Base-by-base conservation (phyloP, 2,113 vertebrate species). In the Chlorocebus sabaeus region DNA sequence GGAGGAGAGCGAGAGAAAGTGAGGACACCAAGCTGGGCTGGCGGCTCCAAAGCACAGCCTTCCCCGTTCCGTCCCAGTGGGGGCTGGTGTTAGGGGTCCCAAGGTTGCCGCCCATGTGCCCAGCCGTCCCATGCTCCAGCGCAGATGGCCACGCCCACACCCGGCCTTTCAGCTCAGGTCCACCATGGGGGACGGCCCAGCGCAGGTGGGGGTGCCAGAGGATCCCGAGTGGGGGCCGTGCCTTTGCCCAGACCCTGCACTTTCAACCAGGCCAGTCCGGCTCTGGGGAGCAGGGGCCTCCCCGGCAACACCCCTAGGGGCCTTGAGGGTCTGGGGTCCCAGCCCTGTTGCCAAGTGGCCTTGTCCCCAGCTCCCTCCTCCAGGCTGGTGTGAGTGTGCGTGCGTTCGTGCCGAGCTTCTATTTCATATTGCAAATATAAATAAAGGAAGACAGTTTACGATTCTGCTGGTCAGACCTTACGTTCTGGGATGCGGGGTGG, bases 271-370 rank as follows among this genome's bases (percentile, higher is more conserved):
- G 45, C 30, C 50, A 4, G 13, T 22, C 64, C 55, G 30, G 88
- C 55, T 93, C 84, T 52, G 43, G 67, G 82, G 76, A 72, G 59
- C n/a, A n/a, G 45, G 50, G 61, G 48, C 23, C 52, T 82, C 52
- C 68, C 80, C 0, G 8, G 93, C 50, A 82, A 78, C 86, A 70
- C 85, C 89, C 64, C 72, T 25, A 14, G 48, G 89, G 97, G 55
- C 79, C 87, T 90, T 67, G 88, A 27, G 81, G 93, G 78, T 59
- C 76, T 90, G 88, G 93, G 73, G 89, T 89, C 72, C 83, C 81
- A 94, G 97, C 91, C 96, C 84, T 35, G 92, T 92, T 95, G 97
- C 97, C 98, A 97, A 97, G 98, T 98, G 98, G 61, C 97, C 98
- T 98, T 98, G 96, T 96, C 95, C 97, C 97, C 95, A 85, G 94